Percentiles rank a stretch among this genome's conserved stretches.
These are phyloP conservation scores for Xestia sexstrigata DNA, from an alignment of 2,888 invertebrate genomes.

Conservation along the genomic window DNA sequence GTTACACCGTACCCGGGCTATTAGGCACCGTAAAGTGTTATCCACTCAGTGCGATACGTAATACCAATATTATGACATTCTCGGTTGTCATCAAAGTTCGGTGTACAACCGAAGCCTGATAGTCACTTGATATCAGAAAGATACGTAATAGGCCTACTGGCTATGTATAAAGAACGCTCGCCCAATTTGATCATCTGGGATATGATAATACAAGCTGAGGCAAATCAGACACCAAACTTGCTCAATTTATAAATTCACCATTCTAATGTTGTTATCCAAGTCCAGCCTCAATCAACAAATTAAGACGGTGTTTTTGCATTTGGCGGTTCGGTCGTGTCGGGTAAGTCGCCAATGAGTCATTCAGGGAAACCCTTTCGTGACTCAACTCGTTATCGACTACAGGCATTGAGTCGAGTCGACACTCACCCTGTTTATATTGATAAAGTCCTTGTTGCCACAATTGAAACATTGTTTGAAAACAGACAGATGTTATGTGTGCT, in stretches of 20 bases:
- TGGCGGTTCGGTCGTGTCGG: slow-evolving; percentile 56
- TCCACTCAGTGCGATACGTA: too few relatives aligned
- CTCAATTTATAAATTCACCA: slow-evolving; percentile 14
- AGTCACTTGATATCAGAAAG: too few relatives aligned
- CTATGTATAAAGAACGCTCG: slow-evolving; percentile 14
- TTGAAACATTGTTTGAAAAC: slow-evolving; percentile 59
- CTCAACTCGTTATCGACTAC: slow-evolving; percentile 85
- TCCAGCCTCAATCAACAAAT: slow-evolving; percentile 11
- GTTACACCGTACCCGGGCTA: too few relatives aligned
- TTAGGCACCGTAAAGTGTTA: too few relatives aligned
- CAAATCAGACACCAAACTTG: slow-evolving; percentile 20
- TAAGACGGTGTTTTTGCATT: slow-evolving; percentile 33
- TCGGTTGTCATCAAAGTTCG: too few relatives aligned
- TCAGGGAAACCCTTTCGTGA: slow-evolving; percentile 90
- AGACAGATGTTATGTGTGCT: slow-evolving; percentile 23
- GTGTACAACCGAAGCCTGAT: too few relatives aligned
- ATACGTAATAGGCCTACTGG: too few relatives aligned
- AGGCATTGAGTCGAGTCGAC: slow-evolving; percentile 75
- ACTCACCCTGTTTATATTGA: slow-evolving; percentile 80
- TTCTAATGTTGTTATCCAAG: slow-evolving; percentile 9
- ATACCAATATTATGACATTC: too few relatives aligned
- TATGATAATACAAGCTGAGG: neutral
- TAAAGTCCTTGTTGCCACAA: slow-evolving; percentile 74
- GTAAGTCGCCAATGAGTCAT: slow-evolving; percentile 80
- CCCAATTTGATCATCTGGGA: slow-evolving; percentile 1